These are phyloP conservation scores for Sphaerophoria rueppellii DNA, from an alignment of 2,888 invertebrate genomes.

Conservation along the genomic window DNA sequence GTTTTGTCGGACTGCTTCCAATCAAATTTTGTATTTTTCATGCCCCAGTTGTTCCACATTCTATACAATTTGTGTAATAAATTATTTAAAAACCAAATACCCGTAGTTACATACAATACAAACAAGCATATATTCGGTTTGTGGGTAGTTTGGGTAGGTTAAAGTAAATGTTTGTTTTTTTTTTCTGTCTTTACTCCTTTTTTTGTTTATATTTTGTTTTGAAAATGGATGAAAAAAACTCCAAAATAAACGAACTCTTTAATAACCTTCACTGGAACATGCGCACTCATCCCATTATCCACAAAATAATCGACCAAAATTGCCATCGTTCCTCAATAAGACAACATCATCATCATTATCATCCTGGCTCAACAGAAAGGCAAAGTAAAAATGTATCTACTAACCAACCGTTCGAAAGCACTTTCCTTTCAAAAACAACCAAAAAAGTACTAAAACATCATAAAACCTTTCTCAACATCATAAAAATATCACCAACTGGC, in stretches of 20 bases:
- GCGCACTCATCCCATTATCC: conserved; percentile 65
- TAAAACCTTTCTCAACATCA: conserved; percentile 38
- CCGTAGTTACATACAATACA: conserved; percentile 48
- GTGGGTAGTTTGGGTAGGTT: not conserved
- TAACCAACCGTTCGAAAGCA: not conserved
- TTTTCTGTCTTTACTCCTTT: not conserved
- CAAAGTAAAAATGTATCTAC: not conserved
- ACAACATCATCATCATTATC: not conserved
- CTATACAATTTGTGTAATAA: conserved; percentile 62
- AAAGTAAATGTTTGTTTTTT: conserved; percentile 18
- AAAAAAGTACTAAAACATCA: conserved; percentile 19
- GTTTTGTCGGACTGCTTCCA: conserved; percentile 56
- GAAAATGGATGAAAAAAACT: conserved; percentile 14
- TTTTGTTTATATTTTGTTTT: too few relatives aligned
- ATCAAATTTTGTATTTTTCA: conserved; percentile 61
- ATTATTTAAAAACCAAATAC: conserved; percentile 62
- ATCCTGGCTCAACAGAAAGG: not conserved
- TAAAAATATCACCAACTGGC: conserved; percentile 18
- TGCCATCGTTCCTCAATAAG: conserved; percentile 49
- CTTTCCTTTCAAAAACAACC: conserved; percentile 2
- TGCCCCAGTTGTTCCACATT: conserved; percentile 50
- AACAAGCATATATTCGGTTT: conserved; percentile 14
- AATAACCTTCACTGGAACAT: conserved; percentile 48
- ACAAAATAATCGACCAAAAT: conserved; percentile 57
- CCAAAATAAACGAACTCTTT: conserved; percentile 39